Evolutionary conservation across 1,140 invertebrate species (phyloP).

Genomic region (Lepidurus couesii): DNA sequence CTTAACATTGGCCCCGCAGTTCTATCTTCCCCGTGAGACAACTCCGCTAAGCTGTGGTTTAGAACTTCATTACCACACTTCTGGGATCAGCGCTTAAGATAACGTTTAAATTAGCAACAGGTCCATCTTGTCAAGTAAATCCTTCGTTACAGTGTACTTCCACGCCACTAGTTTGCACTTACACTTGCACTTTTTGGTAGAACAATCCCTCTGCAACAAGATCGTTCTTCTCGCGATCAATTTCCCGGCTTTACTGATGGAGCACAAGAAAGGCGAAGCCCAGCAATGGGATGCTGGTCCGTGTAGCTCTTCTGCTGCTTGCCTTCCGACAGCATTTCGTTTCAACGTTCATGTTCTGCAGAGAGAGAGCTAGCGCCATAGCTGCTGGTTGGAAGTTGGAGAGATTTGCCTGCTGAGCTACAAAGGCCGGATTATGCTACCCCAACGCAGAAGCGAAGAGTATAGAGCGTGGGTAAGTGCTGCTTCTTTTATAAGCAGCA

Average conservation of each 20-base stretch:
- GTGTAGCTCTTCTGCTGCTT: conserved; percentile 13
- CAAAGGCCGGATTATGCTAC: background rate
- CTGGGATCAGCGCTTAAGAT: no score
- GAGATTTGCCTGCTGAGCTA: background rate
- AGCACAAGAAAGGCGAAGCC: background rate
- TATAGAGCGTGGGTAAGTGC: background rate
- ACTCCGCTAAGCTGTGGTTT: background rate
- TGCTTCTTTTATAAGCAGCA: conserved; percentile 11
- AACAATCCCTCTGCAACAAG: background rate
- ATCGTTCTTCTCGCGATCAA: conserved; percentile 17
- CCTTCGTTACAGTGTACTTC: background rate
- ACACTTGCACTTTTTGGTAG: background rate
- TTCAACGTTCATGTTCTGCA: conserved; percentile 4
- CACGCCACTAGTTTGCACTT: background rate
- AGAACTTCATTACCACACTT: background rate
- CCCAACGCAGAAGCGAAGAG: conserved; percentile 2
- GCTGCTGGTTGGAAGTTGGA: background rate
- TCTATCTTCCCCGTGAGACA: background rate
- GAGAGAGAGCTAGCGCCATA: background rate
- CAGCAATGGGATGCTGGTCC: conserved; percentile 13
- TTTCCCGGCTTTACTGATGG: background rate
- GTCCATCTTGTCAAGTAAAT: background rate
- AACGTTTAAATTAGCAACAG: background rate
- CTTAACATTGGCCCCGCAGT: conserved; percentile 4
- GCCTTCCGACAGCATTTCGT: conserved; percentile 2